Conservation (phyloP, 2,113 vertebrate species). For the Camelus dromedarius region DNA sequence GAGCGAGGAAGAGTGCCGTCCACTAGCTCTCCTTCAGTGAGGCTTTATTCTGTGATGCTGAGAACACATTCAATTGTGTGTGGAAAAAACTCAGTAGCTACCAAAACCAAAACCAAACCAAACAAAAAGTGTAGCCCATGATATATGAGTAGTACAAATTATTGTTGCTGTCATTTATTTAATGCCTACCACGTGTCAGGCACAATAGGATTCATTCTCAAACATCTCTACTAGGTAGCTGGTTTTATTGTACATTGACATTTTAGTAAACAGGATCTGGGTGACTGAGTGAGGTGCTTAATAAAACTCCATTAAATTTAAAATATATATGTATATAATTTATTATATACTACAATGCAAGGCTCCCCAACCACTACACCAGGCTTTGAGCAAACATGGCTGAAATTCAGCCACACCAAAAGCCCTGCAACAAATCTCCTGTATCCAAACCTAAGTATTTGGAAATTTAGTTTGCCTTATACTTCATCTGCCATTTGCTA, state of each 20-base stretch:
- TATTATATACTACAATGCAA: background rate
- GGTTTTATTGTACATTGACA: background rate
- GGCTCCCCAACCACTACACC: background rate
- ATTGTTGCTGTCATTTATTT: background rate
- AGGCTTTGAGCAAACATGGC: background rate
- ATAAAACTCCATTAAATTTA: background rate
- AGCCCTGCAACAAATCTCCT: background rate
- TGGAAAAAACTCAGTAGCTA: background rate
- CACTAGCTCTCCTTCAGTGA: background rate
- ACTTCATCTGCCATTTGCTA: background rate
- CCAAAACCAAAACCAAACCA: background rate
- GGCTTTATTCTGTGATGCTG: background rate
- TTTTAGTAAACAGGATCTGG: background rate
- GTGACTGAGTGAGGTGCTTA: background rate
- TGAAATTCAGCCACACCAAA: background rate
- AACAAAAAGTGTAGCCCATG: background rate
- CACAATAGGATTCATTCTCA: background rate
- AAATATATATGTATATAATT: background rate
- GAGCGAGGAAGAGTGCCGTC: background rate
- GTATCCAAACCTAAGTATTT: background rate
- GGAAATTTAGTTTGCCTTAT: background rate
- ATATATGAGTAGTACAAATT: background rate
- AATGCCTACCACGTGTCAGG: background rate
- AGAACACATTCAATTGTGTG: background rate
- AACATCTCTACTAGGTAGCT: background rate